These are phyloP conservation scores for Apodemus sylvaticus DNA, from an alignment of 2,113 vertebrate genomes.

Conservation along the genomic window DNA sequence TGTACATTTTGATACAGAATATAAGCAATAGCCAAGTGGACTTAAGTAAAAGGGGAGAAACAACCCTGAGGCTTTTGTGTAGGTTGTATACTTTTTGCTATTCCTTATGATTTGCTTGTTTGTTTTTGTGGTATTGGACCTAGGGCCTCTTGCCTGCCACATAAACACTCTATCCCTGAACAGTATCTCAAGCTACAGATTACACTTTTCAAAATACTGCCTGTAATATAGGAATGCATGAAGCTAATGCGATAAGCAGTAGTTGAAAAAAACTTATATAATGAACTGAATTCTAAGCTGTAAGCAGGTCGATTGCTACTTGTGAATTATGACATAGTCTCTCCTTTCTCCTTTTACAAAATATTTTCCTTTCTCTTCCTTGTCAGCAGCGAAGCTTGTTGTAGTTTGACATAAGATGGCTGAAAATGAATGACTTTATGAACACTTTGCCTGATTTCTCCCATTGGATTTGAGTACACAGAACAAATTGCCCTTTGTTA, in stretches of 20 bases:
- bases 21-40: constrained; percentile 64
- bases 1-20: constrained; percentile 10
- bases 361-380: constrained; percentile 1
- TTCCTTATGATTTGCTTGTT: background rate
- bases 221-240: background rate
- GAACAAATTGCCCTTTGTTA: constrained; percentile 19
- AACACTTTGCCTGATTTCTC: background rate
- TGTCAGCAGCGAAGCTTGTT: background rate
- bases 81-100: constrained; percentile 27
- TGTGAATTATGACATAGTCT: constrained; percentile 16
- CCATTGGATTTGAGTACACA: background rate
- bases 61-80: constrained; percentile 20
- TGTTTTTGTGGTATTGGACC: background rate
- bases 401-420: constrained; percentile 1
- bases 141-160: background rate
- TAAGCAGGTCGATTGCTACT: background rate
- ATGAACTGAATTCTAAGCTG: background rate
- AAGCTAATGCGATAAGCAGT: background rate
- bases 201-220: background rate
- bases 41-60: constrained; percentile 63
- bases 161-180: background rate
- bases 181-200: background rate
- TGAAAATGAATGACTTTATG: constrained; percentile 13
- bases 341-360: constrained; percentile 19
- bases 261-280: constrained; percentile 15